phyloP scores from a whole-genome alignment of 2,797 vertebrate genomes.

The Thalassophryne amazonica region DNA sequence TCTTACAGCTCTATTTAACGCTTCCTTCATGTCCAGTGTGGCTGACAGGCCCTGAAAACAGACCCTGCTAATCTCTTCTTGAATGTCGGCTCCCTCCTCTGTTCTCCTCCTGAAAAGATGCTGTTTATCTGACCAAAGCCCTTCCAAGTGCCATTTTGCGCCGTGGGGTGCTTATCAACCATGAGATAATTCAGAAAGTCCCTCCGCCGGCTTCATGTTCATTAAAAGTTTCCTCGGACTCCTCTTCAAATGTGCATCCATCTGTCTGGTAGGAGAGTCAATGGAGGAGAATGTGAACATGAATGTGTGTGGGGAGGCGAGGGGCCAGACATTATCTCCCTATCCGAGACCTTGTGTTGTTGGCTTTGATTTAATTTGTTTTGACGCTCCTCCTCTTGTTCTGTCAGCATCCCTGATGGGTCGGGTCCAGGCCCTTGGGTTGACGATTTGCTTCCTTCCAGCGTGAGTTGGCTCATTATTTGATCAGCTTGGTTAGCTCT shows the following conservation, averaged over 20 bases:
- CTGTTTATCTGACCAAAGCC: conserved; percentile 74
- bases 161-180: conserved; percentile 68
- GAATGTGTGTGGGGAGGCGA: conserved; percentile 3
- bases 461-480: conserved; percentile 38
- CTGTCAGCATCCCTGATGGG: conserved; percentile 53
- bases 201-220: conserved; percentile 65
- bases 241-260: conserved; percentile 65
- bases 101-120: conserved; percentile 65
- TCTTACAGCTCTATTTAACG: conserved; percentile 36
- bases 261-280: conserved; percentile 52
- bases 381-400: conserved; percentile 41
- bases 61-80: conserved; percentile 63
- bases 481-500: conserved; percentile 59
- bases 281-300: conserved; percentile 19
- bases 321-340: conserved; percentile 48
- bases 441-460: conserved; percentile 32
- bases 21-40: conserved; percentile 50
- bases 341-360: conserved; percentile 53
- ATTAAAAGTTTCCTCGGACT: conserved; percentile 75
- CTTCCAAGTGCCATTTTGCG: conserved; percentile 56
- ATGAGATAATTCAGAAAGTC: conserved; percentile 70
- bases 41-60: conserved; percentile 67
- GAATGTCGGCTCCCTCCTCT: conserved; percentile 68
- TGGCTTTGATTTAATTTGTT: conserved; percentile 65
- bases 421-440: conserved; percentile 30